A percentile compares a stretch with the other conserved stretches of the same genome.
Evolutionary conservation across 2,113 vertebrate species (phyloP).

Genomic region (Epinephelus cyanopodus): DNA sequence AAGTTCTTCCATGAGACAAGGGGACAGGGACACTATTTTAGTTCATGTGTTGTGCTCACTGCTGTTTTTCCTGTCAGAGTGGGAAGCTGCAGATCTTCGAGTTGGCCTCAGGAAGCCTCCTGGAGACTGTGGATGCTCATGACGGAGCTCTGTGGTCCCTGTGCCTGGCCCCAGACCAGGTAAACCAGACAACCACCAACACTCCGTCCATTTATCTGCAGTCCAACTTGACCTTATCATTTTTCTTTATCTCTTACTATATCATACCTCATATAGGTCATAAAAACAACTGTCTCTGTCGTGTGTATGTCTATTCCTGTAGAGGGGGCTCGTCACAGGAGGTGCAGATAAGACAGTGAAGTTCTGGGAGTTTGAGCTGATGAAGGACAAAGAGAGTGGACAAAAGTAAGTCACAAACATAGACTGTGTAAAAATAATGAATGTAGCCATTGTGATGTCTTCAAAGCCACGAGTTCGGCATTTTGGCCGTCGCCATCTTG

Average conservation of each 20-base stretch:
- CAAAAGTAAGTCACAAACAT: conserved; percentile 86
- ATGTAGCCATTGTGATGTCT: too few species aligned
- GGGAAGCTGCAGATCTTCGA: conserved; percentile 97
- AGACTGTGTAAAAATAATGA: too few species aligned
- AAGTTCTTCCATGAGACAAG: not conserved
- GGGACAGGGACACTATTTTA: not conserved
- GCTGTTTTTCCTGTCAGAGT: conserved; percentile 78
- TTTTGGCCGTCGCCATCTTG: too few species aligned
- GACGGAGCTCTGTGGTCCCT: conserved; percentile 92
- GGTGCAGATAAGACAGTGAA: conserved; percentile 95
- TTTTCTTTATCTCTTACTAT: too few species aligned
- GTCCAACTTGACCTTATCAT: not conserved
- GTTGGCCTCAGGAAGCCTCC: conserved; percentile 90
- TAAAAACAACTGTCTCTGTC: not conserved
- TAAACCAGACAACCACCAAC: conserved; percentile 61
- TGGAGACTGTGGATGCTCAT: conserved; percentile 90
- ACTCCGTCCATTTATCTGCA: not conserved
- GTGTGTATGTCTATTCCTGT: not conserved
- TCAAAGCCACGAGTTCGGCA: too few species aligned
- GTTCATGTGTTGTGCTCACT: not conserved
- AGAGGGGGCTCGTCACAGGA: conserved; percentile 94
- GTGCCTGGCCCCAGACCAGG: conserved; percentile 95
- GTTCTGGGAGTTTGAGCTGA: conserved; percentile 98
- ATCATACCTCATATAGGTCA: not conserved
- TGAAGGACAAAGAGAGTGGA: conserved; percentile 87